Conservation (phyloP, 2,797 vertebrate species). For the Macrochelys suwanniensis region DNA sequence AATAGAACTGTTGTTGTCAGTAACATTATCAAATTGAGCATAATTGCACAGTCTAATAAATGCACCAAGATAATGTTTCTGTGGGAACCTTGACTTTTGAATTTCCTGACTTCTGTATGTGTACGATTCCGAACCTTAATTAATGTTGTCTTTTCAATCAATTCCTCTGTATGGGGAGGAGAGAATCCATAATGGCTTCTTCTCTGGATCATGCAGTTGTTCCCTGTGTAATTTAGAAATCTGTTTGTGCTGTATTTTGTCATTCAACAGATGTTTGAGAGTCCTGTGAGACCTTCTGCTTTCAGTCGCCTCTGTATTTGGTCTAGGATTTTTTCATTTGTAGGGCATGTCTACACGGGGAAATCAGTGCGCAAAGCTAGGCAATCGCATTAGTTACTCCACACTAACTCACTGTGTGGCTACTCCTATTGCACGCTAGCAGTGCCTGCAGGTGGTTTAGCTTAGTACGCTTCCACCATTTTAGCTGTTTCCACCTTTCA, state of each 20-base stretch:
- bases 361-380: not conserved
- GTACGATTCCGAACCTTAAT: not conserved
- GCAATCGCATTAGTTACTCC: not conserved
- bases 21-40: not conserved
- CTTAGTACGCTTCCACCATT: not conserved
- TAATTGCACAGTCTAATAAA: not conserved
- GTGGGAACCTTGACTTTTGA: not conserved
- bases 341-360: too few relatives aligned
- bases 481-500: not conserved
- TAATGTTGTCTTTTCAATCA: not conserved
- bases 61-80: slow-evolving; percentile 18
- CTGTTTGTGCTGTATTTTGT: not conserved
- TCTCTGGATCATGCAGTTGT: not conserved
- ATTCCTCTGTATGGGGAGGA: not conserved
- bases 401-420: not conserved
- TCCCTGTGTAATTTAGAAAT: slow-evolving; percentile 2
- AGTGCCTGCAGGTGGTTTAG: too few relatives aligned
- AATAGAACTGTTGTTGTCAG: not conserved
- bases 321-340: not conserved
- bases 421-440: not conserved
- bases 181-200: not conserved
- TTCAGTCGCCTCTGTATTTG: not conserved
- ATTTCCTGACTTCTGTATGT: not conserved
- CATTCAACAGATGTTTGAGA: not conserved
- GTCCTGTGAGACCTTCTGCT: not conserved